Evolutionary conservation across 2,797 vertebrate genomes (phyloP).

Genomic region (Neoniphon sammara): DNA sequence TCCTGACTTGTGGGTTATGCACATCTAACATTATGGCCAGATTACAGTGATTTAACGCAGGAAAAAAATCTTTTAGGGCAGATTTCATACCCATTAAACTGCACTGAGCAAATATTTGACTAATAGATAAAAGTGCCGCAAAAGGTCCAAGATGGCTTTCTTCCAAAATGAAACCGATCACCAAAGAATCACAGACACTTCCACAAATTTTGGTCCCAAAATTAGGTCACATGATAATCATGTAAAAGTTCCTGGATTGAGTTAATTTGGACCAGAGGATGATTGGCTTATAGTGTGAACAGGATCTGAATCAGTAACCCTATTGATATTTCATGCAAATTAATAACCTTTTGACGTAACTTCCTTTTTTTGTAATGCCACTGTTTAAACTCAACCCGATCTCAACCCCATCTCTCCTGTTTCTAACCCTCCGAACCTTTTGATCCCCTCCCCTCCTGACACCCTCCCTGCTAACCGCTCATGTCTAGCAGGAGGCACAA

Average conservation of each 20-base stretch:
- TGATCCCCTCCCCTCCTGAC: conserved; percentile 52
- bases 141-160: neutral
- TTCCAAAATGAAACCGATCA: conserved; percentile 20
- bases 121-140: conserved; percentile 9
- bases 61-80: neutral
- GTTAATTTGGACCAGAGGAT: conserved; percentile 10
- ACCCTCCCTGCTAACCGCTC: conserved; percentile 61
- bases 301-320: neutral
- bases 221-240: conserved; percentile 81
- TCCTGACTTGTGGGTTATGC: neutral
- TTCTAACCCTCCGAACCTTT: conserved; percentile 70
- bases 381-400: conserved; percentile 71
- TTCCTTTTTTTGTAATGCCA: conserved; percentile 45
- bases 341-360: conserved; percentile 11
- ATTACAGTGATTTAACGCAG: conserved; percentile 10
- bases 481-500: conserved; percentile 66
- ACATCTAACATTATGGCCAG: conserved; percentile 10
- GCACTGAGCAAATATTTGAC: conserved; percentile 10
- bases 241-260: conserved; percentile 36
- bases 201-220: conserved; percentile 55
- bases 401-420: conserved; percentile 62
- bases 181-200: conserved; percentile 67
- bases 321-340: conserved; percentile 34
- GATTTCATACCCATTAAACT: neutral
- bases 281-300: neutral